phyloP scores from a whole-genome alignment of 2,113 vertebrate genomes.

The Danionella cerebrum region DNA sequence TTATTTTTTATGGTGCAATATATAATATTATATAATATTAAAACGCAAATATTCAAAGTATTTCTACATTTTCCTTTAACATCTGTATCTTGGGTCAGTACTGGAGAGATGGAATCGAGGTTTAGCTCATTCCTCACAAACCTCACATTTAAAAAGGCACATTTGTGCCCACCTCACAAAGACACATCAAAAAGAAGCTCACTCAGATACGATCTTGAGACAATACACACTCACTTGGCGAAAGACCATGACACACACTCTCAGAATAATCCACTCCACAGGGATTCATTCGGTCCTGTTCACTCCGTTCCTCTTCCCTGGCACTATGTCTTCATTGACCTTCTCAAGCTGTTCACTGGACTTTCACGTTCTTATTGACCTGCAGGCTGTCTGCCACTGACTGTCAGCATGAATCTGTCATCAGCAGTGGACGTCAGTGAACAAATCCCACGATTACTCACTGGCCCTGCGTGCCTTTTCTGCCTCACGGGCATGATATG shows the following conservation, averaged over 20 bases:
- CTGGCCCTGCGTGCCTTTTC: conserved; percentile 30
- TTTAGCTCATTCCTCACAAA: no score
- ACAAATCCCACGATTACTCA: conserved; percentile 50
- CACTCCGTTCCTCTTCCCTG: neutral
- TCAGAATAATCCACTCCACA: neutral
- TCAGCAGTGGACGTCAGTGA: conserved; percentile 52
- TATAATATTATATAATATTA: no score
- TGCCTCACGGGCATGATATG: conserved; percentile 44
- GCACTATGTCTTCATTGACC: conserved; percentile 48
- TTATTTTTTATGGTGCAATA: no score
- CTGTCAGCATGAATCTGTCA: conserved; percentile 59
- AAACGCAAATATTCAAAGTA: no score
- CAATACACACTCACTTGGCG: neutral
- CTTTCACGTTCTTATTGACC: conserved; percentile 53
- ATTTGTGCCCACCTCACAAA: neutral
- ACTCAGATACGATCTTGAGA: neutral
- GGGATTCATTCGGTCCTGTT: neutral
- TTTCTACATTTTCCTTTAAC: no score
- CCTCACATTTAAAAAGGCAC: no score
- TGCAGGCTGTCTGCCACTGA: conserved; percentile 39
- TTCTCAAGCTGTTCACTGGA: conserved; percentile 47
- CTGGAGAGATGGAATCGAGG: no score
- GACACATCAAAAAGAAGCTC: neutral
- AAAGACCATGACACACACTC: neutral
- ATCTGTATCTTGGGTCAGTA: no score